These are phyloP conservation scores for Chrysopilus asiliformis DNA, from an alignment of 2,888 invertebrate species.

Conservation along the genomic window DNA sequence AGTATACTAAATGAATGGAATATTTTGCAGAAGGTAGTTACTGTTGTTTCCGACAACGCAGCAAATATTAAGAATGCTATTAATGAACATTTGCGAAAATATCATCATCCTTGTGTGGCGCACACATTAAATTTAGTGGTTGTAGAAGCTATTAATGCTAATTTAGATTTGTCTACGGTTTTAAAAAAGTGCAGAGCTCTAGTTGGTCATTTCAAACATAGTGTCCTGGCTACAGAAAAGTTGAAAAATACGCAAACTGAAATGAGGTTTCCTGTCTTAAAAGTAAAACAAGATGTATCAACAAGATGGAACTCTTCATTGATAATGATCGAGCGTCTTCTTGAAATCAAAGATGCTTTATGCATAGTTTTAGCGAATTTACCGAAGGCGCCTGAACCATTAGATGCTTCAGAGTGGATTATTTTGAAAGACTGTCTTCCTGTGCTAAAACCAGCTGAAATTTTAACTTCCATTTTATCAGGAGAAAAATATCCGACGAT, in stretches of 20 bases:
- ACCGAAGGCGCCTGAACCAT: constrained; percentile 1
- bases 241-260: constrained; percentile 9
- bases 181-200: constrained; percentile 15
- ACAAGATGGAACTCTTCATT: constrained; percentile 18
- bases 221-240: constrained; percentile 13
- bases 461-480: too few species aligned
- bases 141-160: constrained; percentile 9
- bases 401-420: too few species aligned
- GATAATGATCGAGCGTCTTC: constrained; percentile 2
- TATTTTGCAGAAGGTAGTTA: constrained; percentile 3
- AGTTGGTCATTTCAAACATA: constrained; percentile 17
- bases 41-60: constrained; percentile 18
- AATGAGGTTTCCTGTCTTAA: not conserved
- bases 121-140: constrained; percentile 18
- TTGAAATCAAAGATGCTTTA: not conserved
- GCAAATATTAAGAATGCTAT: constrained; percentile 18
- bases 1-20: constrained; percentile 10
- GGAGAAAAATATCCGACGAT: too few species aligned
- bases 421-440: too few species aligned
- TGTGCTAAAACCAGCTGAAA: too few species aligned
- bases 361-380: not conserved
- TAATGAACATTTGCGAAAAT: constrained; percentile 13
- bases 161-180: constrained; percentile 9
- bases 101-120: constrained; percentile 16
- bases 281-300: constrained; percentile 15